Percentiles rank a stretch among this genome's conserved stretches.
Evolutionary conservation across 2,797 vertebrate species (phyloP).

Genomic region (Zalophus californianus): DNA sequence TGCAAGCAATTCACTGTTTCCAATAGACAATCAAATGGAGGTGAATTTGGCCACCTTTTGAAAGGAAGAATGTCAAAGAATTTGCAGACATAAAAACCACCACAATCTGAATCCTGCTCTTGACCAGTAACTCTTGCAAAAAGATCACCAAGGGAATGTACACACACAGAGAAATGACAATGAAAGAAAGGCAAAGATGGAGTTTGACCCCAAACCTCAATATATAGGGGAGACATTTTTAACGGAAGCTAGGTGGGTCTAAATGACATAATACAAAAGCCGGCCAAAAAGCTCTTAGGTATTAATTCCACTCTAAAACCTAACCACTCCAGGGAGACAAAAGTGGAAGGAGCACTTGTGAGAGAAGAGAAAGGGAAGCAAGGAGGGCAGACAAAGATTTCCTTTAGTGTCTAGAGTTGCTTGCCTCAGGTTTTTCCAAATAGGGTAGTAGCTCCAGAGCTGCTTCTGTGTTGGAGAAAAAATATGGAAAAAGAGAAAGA

Average conservation of each 20-base stretch:
- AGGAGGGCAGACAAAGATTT: neutral
- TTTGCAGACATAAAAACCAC: neutral
- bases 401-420: neutral
- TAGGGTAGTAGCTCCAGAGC: neutral
- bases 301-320: neutral
- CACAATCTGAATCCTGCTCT: neutral
- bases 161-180: neutral
- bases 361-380: neutral
- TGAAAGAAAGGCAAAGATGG: neutral
- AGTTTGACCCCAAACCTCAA: neutral
- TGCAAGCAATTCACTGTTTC: neutral
- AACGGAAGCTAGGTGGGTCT: neutral
- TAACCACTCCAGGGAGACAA: neutral
- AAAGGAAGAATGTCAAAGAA: neutral
- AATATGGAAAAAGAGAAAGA: neutral
- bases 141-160: neutral
- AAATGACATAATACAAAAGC: neutral
- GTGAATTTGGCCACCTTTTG: neutral
- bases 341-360: neutral
- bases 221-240: neutral
- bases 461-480: neutral
- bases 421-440: neutral
- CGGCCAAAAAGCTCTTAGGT: neutral
- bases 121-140: neutral
- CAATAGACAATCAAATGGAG: neutral